These are phyloP conservation scores for Drosophila kuntzei DNA, from an alignment of 2,888 invertebrate species.

Conservation along the genomic window DNA sequence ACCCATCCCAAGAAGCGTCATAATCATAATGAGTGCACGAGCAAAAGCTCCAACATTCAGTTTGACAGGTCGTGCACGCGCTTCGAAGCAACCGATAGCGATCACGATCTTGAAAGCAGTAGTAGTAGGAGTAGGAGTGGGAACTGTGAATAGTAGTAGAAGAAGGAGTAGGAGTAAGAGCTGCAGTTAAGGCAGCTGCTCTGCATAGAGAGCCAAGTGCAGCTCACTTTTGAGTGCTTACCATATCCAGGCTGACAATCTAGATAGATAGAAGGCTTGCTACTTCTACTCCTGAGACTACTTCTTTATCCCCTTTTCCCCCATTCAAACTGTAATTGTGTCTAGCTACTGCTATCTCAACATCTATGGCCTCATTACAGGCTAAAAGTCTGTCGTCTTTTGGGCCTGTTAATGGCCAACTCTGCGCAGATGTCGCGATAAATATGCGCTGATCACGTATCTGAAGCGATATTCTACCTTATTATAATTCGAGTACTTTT, in stretches of 20 bases:
- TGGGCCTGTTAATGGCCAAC: conserved; percentile 55
- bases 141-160: conserved; percentile 7
- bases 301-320: conserved; percentile 3
- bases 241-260: conserved; percentile 69
- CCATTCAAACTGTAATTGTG: not conserved
- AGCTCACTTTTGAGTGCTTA: conserved; percentile 76
- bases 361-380: conserved; percentile 78
- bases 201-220: conserved; percentile 66
- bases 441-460: conserved; percentile 80
- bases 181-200: conserved; percentile 52
- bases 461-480: conserved; percentile 47
- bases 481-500: conserved; percentile 12
- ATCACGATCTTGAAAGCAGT: conserved; percentile 39
- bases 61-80: conserved; percentile 81
- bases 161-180: conserved; percentile 14
- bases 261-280: conserved; percentile 8
- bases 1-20: conserved; percentile 45
- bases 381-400: conserved; percentile 19
- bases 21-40: conserved; percentile 79
- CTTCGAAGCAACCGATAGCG: conserved; percentile 55
- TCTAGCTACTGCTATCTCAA: conserved; percentile 45
- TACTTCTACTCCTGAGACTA: not conserved
- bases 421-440: conserved; percentile 72
- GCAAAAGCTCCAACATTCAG: conserved; percentile 47
- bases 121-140: conserved; percentile 13